Evolutionary conservation across 2,797 vertebrate species (phyloP).

Genomic region (Acanthopagrus latus): DNA sequence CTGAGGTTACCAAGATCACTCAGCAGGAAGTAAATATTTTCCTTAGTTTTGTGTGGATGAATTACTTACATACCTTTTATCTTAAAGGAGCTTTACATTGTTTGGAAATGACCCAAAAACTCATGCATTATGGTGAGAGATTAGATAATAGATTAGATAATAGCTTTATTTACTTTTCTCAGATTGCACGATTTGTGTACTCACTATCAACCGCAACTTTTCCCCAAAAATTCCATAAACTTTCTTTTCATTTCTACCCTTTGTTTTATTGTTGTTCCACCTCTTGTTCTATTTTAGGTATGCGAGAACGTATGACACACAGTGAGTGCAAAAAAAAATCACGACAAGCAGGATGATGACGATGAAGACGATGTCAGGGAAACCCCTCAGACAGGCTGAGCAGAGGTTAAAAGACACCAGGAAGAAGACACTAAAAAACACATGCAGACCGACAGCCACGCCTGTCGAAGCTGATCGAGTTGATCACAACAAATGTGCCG

Average conservation of each 20-base stretch:
- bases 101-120: neutral
- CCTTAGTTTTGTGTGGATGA: too few relatives aligned
- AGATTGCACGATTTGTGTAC: neutral
- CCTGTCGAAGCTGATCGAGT: neutral
- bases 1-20: too few relatives aligned
- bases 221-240: neutral
- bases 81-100: neutral
- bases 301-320: neutral
- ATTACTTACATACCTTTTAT: too few relatives aligned
- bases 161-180: neutral
- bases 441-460: neutral
- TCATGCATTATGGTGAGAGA: too few relatives aligned
- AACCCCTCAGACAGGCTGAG: conserved; percentile 28
- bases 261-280: neutral
- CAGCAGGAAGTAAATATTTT: too few relatives aligned
- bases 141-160: too few relatives aligned
- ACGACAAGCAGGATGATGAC: neutral
- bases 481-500: neutral
- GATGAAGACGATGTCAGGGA: neutral
- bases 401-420: neutral
- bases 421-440: neutral
- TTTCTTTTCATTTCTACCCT: neutral
- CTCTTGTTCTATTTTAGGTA: neutral
- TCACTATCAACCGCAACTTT: too few relatives aligned
- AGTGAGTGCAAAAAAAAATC: neutral